phyloP scores from a whole-genome alignment of 2,888 invertebrate genomes.

The Epiblema foenella region DNA sequence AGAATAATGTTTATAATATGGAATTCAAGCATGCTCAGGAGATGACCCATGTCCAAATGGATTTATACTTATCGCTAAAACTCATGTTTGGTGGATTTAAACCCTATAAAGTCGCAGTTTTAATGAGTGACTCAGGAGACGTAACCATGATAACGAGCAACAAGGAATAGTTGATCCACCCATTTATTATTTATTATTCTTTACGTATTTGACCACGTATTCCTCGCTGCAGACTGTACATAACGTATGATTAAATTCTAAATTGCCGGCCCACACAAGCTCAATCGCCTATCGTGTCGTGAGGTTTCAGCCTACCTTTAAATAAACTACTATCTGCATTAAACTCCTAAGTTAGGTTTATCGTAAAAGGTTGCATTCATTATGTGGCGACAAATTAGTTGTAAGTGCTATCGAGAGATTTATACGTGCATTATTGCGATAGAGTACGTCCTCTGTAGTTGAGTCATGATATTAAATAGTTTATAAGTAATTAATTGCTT shows the following conservation, averaged over 20 bases:
- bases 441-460: background rate
- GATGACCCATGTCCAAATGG: too few species aligned
- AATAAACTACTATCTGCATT: constrained; percentile 55
- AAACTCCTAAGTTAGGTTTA: constrained; percentile 44
- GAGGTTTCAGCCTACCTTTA: constrained; percentile 55
- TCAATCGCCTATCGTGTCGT: constrained; percentile 59
- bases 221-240: constrained; percentile 53
- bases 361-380: constrained; percentile 29
- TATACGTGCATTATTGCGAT: background rate
- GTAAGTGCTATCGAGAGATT: background rate
- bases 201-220: background rate
- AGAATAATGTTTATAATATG: too few species aligned
- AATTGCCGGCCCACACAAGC: constrained; percentile 67
- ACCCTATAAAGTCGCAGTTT: too few species aligned
- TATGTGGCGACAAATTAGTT: constrained; percentile 24
- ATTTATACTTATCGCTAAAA: too few species aligned
- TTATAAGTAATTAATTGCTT: background rate
- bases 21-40: too few species aligned
- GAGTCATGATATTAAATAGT: background rate
- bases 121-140: too few species aligned
- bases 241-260: constrained; percentile 70
- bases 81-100: too few species aligned
- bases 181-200: too few species aligned
- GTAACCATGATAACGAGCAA: too few species aligned
- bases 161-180: too few species aligned